Evolutionary conservation across 37 sponge, comb jelly and placozoan genomes (phyloP).

Genomic region (Mnemiopsis leidyi): DNA sequence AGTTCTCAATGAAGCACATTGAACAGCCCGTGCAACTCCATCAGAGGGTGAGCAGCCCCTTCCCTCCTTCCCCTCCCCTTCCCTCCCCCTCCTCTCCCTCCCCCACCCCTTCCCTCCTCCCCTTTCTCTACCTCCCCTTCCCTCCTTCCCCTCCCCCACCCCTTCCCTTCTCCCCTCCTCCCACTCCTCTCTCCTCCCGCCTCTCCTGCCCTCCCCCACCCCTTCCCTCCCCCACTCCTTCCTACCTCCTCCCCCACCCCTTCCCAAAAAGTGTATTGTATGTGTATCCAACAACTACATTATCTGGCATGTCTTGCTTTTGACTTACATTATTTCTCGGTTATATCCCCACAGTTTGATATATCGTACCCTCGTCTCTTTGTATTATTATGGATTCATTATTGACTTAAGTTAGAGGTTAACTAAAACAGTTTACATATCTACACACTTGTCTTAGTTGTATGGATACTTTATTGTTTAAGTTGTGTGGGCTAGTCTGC

Average conservation of each 20-base stretch:
- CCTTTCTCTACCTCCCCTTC: not conserved
- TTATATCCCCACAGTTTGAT: no score
- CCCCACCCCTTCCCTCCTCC: not conserved
- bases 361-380: no score
- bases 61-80: not conserved
- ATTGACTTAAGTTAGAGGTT: no score
- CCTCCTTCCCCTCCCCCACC: not conserved
- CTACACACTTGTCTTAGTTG: no score
- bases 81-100: not conserved
- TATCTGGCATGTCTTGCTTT: no score
- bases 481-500: no score
- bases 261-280: no score
- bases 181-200: not conserved
- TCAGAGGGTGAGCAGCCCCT: not conserved
- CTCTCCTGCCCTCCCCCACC: not conserved
- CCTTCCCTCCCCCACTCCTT: not conserved
- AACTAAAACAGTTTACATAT: no score
- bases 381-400: no score
- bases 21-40: conserved; percentile 34
- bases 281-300: no score
- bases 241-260: not conserved
- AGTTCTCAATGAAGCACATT: conserved; percentile 18
- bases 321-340: no score
- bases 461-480: no score
- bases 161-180: not conserved